Evolutionary conservation across 2,113 vertebrate genomes (phyloP), one percentile per base, ranked within the genome.

Genomic region (Hepsetus odoe): DNA sequence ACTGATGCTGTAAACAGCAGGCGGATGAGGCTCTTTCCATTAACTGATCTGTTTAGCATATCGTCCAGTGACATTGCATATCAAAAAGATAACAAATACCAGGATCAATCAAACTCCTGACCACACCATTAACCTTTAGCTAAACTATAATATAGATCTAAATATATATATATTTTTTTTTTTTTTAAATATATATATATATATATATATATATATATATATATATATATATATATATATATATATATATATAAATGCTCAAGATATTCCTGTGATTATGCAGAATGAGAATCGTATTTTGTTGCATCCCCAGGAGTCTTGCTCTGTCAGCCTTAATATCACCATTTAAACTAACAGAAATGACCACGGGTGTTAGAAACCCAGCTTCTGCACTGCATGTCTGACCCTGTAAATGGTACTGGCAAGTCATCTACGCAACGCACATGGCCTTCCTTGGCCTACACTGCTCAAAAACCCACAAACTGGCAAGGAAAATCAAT

Each of bases 391-490:
- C 14, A 35, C 18, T 18, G 1, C 18, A 53, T 38, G 32, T 65
- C 18, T 7, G n/a, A n/a, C 33, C 18, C 14, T 44, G 58, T 24
- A 59, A 26, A 70, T 51, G 16, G 1, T 16, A 18, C 22, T 38
- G 26, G 6, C 20, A 44, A 24, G 20, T 26, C 7, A 55, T 30
- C n/a, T 71, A 56, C 53, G 33, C 51, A 72, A 7, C 16, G 32
- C 33, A 33, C 28, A 33, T 65, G 61, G 18, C 33, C 35, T 62
- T 62, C 30, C 30, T 53, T 40, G 70, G 28, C 7, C 35, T 42
- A 42, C n/a, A 44, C 56, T 61, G 55, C 26, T 46, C 16, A 59
- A 30, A 72, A 62, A 62, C 33, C 26, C 42, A 74, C 12, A 74
- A n/a, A 20, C 30, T 51, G 30, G 26, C 6, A 22, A 14, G 13